Percentiles rank a stretch among this genome's conserved stretches.
Conservation (phyloP, 2,888 invertebrate genomes). For the Orthonevra nobilis region DNA sequence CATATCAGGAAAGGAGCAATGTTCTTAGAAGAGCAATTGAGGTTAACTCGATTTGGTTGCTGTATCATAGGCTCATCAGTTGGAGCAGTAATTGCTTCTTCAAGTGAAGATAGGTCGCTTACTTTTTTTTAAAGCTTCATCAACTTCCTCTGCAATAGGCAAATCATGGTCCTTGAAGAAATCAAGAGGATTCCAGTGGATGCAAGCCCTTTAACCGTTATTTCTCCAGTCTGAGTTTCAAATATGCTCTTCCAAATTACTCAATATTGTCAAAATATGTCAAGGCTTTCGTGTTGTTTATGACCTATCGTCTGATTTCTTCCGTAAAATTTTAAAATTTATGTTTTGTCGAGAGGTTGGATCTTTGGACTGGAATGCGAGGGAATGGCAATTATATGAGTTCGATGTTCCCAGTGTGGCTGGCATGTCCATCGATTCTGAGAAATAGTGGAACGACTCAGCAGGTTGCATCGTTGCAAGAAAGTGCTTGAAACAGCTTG, state of each 20-base stretch:
- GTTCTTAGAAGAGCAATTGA: conserved; percentile 5
- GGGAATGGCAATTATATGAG: too few relatives aligned
- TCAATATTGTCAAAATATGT: not conserved
- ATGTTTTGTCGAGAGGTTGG: not conserved
- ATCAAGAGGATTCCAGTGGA: conserved; percentile 37
- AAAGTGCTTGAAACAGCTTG: too few relatives aligned
- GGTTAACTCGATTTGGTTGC: not conserved
- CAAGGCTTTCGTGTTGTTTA: not conserved
- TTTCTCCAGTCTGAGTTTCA: conserved; percentile 42
- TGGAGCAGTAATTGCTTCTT: not conserved
- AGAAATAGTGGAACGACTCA: too few relatives aligned
- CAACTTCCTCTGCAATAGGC: conserved; percentile 29
- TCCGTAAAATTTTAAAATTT: not conserved
- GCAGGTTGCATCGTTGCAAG: too few relatives aligned
- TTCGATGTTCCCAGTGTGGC: too few relatives aligned
- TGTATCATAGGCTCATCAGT: too few relatives aligned
- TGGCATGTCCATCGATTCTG: too few relatives aligned
- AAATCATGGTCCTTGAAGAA: conserved; percentile 27
- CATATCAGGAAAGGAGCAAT: too few relatives aligned
- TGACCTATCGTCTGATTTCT: not conserved
- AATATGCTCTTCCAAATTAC: too few relatives aligned
- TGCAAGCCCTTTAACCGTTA: conserved; percentile 37
- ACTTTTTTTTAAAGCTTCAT: conserved; percentile 18
- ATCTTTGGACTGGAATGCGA: too few relatives aligned
- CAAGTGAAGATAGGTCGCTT: conserved; percentile 6